These are phyloP conservation scores for Hydrolagus colliei DNA, from an alignment of 2,797 vertebrate genomes.

Conservation along the genomic window DNA sequence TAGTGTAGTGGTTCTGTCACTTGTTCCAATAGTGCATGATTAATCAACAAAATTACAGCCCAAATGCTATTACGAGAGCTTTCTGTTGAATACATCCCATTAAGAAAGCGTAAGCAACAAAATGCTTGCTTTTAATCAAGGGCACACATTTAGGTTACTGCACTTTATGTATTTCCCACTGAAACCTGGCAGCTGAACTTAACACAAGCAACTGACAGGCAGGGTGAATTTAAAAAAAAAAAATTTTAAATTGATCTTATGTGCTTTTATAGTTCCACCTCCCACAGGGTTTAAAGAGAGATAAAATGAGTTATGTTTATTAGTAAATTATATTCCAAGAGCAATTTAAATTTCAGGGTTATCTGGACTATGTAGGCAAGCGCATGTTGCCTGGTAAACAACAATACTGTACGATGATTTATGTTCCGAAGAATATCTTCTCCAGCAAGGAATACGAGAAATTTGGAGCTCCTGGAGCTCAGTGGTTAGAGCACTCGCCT, in stretches of 20 bases:
- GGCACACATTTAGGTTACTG: neutral
- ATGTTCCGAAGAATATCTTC: neutral
- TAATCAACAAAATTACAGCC: neutral
- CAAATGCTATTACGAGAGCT: neutral
- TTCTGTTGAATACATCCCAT: neutral
- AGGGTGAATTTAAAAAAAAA: neutral
- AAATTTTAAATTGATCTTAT: neutral
- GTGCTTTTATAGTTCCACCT: neutral
- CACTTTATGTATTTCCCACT: neutral
- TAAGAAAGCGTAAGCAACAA: neutral
- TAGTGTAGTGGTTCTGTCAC: neutral
- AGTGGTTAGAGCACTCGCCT: too few species aligned
- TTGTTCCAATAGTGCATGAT: neutral
- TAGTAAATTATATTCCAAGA: constrained; percentile 75
- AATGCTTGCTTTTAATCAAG: neutral
- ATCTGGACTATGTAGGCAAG: constrained; percentile 65
- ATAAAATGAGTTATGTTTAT: constrained; percentile 72
- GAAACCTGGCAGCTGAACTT: neutral
- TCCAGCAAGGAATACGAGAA: neutral
- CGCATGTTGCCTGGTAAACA: constrained; percentile 51
- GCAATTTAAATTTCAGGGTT: constrained; percentile 48
- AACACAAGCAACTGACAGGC: neutral
- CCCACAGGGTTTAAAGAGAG: constrained; percentile 58
- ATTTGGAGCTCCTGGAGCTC: too few species aligned
- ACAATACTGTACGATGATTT: neutral